phyloP scores from a whole-genome alignment of 2,797 vertebrate species.

The Diglossa cyanea region DNA sequence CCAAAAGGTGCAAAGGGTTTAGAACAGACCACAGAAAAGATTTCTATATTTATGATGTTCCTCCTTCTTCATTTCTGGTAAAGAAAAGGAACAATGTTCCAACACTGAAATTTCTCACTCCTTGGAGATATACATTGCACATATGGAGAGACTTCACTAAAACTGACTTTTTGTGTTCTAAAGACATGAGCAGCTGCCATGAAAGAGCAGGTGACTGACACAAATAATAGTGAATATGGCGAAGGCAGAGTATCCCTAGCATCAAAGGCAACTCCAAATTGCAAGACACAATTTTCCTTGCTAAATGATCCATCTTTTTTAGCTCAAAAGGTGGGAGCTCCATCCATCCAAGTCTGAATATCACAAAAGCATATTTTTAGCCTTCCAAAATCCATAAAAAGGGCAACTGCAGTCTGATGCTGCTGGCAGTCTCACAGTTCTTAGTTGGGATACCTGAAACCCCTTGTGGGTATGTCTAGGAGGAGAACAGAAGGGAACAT shows the following conservation, averaged over 20 bases:
- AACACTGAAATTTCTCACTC: background rate
- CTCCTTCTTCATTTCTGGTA: background rate
- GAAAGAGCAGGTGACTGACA: background rate
- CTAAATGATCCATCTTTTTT: background rate
- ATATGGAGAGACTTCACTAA: background rate
- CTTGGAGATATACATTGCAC: background rate
- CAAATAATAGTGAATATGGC: background rate
- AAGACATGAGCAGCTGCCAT: background rate
- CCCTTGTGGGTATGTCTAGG: background rate
- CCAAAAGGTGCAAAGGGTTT: background rate
- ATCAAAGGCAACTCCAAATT: constrained; percentile 15
- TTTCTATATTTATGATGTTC: background rate
- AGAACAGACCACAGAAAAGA: background rate
- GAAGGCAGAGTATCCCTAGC: background rate
- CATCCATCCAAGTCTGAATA: background rate
- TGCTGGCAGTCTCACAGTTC: background rate
- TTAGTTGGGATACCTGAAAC: background rate
- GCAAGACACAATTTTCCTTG: background rate
- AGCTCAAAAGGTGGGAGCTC: background rate
- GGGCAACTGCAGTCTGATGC: background rate
- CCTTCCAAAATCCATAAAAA: background rate
- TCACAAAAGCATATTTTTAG: background rate
- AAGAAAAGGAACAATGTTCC: background rate
- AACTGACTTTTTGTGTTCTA: background rate
- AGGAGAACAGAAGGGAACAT: background rate